phyloP scores from a whole-genome alignment of 2,888 invertebrate genomes.

The Aspidapion aeneum region DNA sequence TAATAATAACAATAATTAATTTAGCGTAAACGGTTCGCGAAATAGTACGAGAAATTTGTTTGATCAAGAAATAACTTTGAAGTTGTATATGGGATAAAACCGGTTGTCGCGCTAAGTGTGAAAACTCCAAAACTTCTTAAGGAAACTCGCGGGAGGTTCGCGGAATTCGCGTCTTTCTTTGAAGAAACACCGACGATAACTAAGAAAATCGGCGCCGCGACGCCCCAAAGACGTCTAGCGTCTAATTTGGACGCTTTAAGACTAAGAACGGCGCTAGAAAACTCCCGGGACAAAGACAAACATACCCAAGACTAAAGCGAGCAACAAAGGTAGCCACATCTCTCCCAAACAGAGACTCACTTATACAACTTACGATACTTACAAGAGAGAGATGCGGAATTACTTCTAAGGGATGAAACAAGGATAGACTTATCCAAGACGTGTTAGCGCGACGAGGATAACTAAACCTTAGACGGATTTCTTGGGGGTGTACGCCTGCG shows the following conservation, averaged over 20 bases:
- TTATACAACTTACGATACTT: slow-evolving; percentile 41
- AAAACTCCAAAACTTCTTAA: not conserved
- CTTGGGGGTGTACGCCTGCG: slow-evolving; percentile 46
- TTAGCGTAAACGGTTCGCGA: too few species aligned
- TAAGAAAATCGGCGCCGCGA: slow-evolving; percentile 48
- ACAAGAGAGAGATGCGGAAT: slow-evolving; percentile 36
- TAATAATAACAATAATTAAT: too few species aligned
- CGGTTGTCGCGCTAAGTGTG: not conserved
- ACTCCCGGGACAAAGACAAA: slow-evolving; percentile 33
- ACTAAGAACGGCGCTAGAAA: slow-evolving; percentile 46
- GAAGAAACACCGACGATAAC: slow-evolving; percentile 50
- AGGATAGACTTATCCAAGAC: slow-evolving; percentile 42
- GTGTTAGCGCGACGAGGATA: slow-evolving; percentile 39
- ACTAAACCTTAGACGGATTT: slow-evolving; percentile 47
- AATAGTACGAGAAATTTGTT: too few species aligned
- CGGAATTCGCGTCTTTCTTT: slow-evolving; percentile 44
- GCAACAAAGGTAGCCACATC: slow-evolving; percentile 40
- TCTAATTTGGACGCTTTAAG: slow-evolving; percentile 48
- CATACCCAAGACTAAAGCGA: slow-evolving; percentile 41
- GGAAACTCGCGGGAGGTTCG: not conserved
- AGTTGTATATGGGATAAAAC: not conserved
- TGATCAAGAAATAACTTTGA: not conserved
- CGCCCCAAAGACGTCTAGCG: slow-evolving; percentile 49
- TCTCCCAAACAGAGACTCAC: slow-evolving; percentile 40
- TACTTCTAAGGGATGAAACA: slow-evolving; percentile 42